Conservation (phyloP, 2,113 vertebrate species). For the Camelus dromedarius region DNA sequence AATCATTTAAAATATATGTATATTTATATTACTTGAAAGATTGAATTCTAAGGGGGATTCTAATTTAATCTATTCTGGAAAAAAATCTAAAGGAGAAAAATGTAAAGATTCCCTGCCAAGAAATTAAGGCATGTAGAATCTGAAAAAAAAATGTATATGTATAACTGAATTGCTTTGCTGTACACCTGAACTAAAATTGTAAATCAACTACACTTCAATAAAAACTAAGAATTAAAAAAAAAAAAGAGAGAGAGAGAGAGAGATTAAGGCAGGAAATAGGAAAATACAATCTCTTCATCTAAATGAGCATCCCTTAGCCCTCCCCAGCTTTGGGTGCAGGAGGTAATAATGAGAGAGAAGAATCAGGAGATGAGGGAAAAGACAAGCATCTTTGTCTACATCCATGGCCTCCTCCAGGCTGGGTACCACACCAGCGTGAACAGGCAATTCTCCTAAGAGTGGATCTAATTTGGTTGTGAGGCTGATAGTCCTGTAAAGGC, state of each 20-base stretch:
- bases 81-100: background rate
- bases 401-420: background rate
- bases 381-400: background rate
- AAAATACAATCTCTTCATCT: background rate
- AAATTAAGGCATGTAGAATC: background rate
- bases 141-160: too few species aligned
- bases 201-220: too few species aligned
- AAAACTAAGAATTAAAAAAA: too few species aligned
- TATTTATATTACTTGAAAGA: background rate
- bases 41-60: background rate
- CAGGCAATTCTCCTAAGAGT: background rate
- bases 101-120: background rate
- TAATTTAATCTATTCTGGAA: background rate
- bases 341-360: background rate
- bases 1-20: background rate
- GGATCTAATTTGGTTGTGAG: background rate
- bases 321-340: background rate
- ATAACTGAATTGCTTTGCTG: too few species aligned
- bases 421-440: background rate
- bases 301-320: background rate
- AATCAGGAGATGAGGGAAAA: background rate
- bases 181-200: too few species aligned
- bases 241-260: too few species aligned
- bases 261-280: background rate
- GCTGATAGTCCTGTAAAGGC: background rate